Conservation (phyloP, 2,797 vertebrate genomes). For the Enoplosus armatus region DNA sequence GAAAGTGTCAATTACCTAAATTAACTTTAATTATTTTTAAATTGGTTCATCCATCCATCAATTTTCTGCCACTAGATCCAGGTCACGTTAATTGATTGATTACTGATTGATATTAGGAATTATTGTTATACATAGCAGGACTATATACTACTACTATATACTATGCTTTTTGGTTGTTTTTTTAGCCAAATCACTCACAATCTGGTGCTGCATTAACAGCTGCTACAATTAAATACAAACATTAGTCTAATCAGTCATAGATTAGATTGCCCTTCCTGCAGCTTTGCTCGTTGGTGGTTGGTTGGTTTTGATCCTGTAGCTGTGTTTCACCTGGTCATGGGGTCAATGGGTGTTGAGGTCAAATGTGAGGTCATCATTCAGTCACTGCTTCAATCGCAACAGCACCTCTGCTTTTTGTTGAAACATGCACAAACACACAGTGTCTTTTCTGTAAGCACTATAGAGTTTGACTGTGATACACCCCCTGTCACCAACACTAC, state of each 20-base stretch:
- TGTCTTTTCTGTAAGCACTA: constrained; percentile 62
- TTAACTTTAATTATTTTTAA: background rate
- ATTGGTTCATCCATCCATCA: background rate
- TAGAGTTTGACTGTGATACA: constrained; percentile 74
- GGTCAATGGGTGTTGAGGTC: constrained; percentile 33
- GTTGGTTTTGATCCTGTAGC: constrained; percentile 8
- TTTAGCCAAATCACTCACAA: background rate
- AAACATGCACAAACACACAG: constrained; percentile 46
- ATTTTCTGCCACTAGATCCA: background rate
- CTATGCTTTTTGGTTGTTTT: background rate
- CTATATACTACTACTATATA: too few species aligned
- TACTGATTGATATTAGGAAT: background rate
- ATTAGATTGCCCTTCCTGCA: constrained; percentile 2
- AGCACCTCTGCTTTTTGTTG: constrained; percentile 37
- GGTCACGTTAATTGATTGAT: background rate
- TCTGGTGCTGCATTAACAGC: background rate
- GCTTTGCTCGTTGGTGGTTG: constrained; percentile 1
- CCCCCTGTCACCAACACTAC: constrained; percentile 72
- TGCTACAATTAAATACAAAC: background rate
- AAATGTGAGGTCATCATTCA: constrained; percentile 18
- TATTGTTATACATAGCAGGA: background rate
- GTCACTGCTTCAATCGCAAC: constrained; percentile 38
- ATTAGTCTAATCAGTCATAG: background rate
- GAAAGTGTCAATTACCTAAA: background rate
- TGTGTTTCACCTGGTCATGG: constrained; percentile 42